phyloP scores from a whole-genome alignment of 2,113 vertebrate species.

The Nothobranchius furzeri region DNA sequence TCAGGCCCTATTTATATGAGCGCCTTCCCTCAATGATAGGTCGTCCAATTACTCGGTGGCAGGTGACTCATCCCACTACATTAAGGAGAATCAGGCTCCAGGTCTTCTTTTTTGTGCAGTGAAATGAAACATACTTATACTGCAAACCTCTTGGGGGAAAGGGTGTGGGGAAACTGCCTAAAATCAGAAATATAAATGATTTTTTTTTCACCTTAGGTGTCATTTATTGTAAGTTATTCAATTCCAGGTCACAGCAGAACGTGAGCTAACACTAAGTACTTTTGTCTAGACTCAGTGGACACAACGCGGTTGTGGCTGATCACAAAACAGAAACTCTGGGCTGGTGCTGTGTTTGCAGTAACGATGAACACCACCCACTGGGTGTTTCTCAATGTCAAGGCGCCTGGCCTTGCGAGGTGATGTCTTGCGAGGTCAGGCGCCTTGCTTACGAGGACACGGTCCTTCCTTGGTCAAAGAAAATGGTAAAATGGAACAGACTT shows the following conservation, averaged over 20 bases:
- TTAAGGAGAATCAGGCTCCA: constrained; percentile 7
- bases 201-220: neutral
- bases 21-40: too few species aligned
- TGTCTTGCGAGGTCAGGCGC: too few species aligned
- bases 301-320: constrained; percentile 5
- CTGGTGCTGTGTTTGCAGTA: neutral
- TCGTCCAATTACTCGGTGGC: too few species aligned
- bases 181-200: constrained; percentile 20
- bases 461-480: too few species aligned
- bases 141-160: constrained; percentile 11
- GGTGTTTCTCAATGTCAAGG: too few species aligned
- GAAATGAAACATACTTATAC: constrained; percentile 16
- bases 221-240: constrained; percentile 9
- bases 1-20: too few species aligned
- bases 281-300: constrained; percentile 3
- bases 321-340: constrained; percentile 5
- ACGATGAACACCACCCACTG: neutral
- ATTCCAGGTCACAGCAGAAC: constrained; percentile 7
- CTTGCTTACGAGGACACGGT: too few species aligned
- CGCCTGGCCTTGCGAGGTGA: too few species aligned
- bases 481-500: too few species aligned
- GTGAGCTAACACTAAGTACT: constrained; percentile 2
- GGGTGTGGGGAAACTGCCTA: neutral
- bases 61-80: too few species aligned
- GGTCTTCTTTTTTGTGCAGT: constrained; percentile 5